A percentile compares a stretch with the other conserved stretches of the same genome.
phyloP scores from a whole-genome alignment of 2,888 invertebrate species.

The Metopia argyrocephala region DNA sequence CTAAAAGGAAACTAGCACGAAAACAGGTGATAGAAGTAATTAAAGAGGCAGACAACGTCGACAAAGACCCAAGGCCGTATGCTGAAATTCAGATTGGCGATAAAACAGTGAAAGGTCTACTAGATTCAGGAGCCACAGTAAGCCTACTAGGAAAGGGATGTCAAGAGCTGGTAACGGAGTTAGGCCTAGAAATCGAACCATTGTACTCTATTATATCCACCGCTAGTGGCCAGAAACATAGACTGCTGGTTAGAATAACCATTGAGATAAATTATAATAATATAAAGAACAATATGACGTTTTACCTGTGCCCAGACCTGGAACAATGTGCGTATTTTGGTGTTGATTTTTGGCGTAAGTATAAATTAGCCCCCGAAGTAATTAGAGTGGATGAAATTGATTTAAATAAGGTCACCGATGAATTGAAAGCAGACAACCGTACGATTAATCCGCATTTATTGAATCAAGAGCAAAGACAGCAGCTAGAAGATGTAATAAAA shows the following conservation, averaged over 20 bases:
- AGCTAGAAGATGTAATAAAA: too few relatives aligned
- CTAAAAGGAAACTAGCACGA: background rate
- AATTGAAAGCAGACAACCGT: background rate
- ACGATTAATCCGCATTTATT: background rate
- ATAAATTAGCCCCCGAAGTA: slow-evolving; percentile 11
- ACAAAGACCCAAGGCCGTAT: slow-evolving; percentile 1
- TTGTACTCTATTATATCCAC: slow-evolving; percentile 15
- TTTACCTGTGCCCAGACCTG: slow-evolving; percentile 22
- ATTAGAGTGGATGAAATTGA: background rate
- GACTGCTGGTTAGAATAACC: background rate
- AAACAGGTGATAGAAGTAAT: background rate
- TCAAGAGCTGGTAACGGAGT: slow-evolving; percentile 8
- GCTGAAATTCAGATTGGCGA: background rate
- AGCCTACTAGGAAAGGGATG: slow-evolving; percentile 26
- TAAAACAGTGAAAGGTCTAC: background rate
- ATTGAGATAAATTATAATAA: background rate
- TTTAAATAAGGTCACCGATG: background rate
- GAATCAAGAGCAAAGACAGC: too few relatives aligned
- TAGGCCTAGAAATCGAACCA: background rate
- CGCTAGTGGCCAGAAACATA: slow-evolving; percentile 3
- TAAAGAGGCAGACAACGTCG: background rate
- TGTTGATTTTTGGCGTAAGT: slow-evolving; percentile 27
- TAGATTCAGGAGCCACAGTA: slow-evolving; percentile 21
- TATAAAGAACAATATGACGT: background rate
- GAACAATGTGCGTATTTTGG: slow-evolving; percentile 18